Evolutionary conservation across 30 jellyfish, hydroid and myxozoan species (phyloP), one percentile per base, ranked within the genome.

Genomic region (Aurelia sp.): DNA sequence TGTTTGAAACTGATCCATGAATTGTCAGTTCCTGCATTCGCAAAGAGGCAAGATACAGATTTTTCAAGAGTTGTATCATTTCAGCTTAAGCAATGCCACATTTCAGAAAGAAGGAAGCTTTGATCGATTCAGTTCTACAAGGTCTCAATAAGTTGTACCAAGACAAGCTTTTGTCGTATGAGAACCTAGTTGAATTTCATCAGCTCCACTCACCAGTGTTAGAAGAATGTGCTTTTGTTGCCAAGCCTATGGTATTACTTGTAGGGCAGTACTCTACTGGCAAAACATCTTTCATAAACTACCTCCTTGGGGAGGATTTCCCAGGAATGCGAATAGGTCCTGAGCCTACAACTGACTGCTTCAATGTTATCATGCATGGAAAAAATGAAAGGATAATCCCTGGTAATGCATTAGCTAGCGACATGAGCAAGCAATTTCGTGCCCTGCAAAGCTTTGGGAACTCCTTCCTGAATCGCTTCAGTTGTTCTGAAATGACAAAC

Each of bases 211-310:
- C 98, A 31, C 97, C 98, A 11, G 52, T 77, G 68, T 73, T 96
- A 31, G 99, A 96, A 71, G 99, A 88, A 61, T 83, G 97, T 20
- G 97, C 82, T 31, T 96, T 96, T 62, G 40, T 41, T 35, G 86
- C 92, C 67, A 88, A 87, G 76, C 99, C 99, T 13, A 96, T 96
- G 99, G 96, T 96, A 22, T 59, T 96, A 64, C 95, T 96, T 12
- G 98, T 96, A 60, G 99, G 99, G 3, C 99, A 96, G 84, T 96
- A 96, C 50, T 96, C 99, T 3, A 96, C 99, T 35, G 99, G 98
- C 1, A 96, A 96, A 77, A 96, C 99, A 53, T 92, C 99, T 5
- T 90, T 96, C 63, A 96, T 96, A 19, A 91, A 78, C 74, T 96
- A 96, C 77, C 82, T 96, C 20, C 86, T 96, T 18, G 98, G 92